phyloP scores from a whole-genome alignment of 2,113 vertebrate genomes.

The Grus americana region DNA sequence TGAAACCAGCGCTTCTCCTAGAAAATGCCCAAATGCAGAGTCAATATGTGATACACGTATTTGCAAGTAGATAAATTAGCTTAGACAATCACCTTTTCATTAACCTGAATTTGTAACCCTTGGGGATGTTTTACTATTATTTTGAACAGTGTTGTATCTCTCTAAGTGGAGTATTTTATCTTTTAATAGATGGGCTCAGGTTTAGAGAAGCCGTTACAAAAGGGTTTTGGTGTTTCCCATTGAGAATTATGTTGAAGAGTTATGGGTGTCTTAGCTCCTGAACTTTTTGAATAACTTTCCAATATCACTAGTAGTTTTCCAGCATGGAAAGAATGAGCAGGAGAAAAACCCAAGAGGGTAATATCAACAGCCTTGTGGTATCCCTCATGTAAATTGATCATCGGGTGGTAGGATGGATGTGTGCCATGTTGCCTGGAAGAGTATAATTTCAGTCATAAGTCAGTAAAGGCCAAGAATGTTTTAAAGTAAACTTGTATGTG shows the following conservation, averaged over 20 bases:
- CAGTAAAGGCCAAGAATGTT: not conserved
- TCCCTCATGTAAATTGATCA: not conserved
- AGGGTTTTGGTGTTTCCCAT: not conserved
- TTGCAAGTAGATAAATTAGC: not conserved
- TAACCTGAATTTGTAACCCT: not conserved
- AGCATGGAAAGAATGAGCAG: not conserved
- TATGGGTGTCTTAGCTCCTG: not conserved
- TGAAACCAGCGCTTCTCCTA: not conserved
- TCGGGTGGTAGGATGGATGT: not conserved
- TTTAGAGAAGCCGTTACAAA: not conserved
- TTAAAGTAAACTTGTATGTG: not conserved
- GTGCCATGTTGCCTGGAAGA: not conserved
- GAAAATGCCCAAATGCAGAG: not conserved
- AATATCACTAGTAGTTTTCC: not conserved
- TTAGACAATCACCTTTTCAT: not conserved
- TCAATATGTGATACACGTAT: rapidly evolving
- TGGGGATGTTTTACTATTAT: not conserved
- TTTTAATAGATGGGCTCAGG: not conserved
- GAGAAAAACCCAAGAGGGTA: not conserved
- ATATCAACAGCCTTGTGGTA: not conserved
- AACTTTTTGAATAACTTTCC: not conserved
- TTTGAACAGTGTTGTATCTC: not conserved
- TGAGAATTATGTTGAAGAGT: not conserved
- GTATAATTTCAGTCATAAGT: not conserved
- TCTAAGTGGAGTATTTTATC: not conserved